phyloP scores from a whole-genome alignment of 23 tunicate species.

The Ciona savignyi region DNA sequence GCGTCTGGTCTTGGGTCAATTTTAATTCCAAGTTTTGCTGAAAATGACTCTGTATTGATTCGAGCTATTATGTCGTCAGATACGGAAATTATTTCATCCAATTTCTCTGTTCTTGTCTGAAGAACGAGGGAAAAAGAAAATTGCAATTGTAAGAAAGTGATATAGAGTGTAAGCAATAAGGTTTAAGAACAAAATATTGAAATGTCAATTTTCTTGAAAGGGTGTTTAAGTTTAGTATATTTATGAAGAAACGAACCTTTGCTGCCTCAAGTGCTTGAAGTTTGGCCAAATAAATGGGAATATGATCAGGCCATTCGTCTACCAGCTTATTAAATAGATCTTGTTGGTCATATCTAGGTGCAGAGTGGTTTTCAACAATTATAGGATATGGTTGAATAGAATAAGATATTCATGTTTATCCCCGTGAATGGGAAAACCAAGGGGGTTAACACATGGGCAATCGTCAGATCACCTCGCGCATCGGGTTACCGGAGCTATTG shows the following conservation, averaged over 20 bases:
- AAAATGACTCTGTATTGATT: slow-evolving; percentile 32
- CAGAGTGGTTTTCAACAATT: too few species aligned
- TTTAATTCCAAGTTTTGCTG: slow-evolving; percentile 59
- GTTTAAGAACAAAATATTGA: too few species aligned
- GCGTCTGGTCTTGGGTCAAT: slow-evolving; percentile 79
- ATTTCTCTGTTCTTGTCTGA: slow-evolving; percentile 12
- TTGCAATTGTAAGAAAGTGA: too few species aligned
- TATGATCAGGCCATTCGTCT: slow-evolving; percentile 64
- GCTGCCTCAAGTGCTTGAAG: slow-evolving; percentile 47
- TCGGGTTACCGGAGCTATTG: too few species aligned
- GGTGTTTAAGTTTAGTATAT: too few species aligned
- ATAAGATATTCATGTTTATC: too few species aligned
- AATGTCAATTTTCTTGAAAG: too few species aligned
- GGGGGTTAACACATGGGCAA: too few species aligned
- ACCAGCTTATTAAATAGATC: slow-evolving; percentile 47
- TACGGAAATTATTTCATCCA: slow-evolving; percentile 43
- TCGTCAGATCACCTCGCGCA: too few species aligned
- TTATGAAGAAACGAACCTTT: slow-evolving; percentile 24
- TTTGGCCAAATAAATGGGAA: slow-evolving; percentile 72
- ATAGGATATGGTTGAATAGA: too few species aligned
- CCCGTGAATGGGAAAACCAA: too few species aligned
- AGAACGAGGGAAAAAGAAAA: background rate
- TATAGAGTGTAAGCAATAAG: too few species aligned
- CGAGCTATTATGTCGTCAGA: slow-evolving; percentile 51
- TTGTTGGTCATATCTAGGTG: slow-evolving; percentile 44